Base-by-base conservation (phyloP, 2,888 invertebrate species). In the Hydriomena furcata region DNA sequence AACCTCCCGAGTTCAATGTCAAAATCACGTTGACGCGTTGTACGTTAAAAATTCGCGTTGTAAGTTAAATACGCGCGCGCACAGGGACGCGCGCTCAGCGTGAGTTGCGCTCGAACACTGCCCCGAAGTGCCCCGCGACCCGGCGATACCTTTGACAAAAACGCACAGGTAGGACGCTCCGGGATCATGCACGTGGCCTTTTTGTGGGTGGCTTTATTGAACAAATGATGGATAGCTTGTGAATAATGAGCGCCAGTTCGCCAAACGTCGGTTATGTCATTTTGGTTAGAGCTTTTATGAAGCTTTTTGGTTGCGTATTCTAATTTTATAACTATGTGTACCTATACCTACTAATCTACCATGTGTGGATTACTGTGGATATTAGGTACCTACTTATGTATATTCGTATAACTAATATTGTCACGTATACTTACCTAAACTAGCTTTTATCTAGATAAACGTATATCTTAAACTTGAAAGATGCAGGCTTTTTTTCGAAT, bases 41-140 rank as follows among this genome's bases (percentile, higher is more conserved):
- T 25, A 7, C 5, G 38, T 38, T 51, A 24, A 6, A 38, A 47
- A 30, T 52, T 40, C 41, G 45, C 55, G 52, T 40, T 49, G 30
- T 11, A 43, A 31, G 32, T 36, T 27, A 21, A 32, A n/a, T n/a
- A 36, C 5, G 50, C 49, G 65, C 46, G 44, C 31, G 36, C 53
- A 49, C 21, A 36, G 36, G 27, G 60, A 73, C 88, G 86, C 78
- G 82, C 84, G 79, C 59, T 65, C 74, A 56, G 52, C 62, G 55
- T 78, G 83, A 78, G 72, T 66, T 62, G 75, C 82, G 81, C 76
- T 65, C 68, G 71, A 79, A 73, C 77, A 87, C 88, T 87, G 83
- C 68, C 75, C 43, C 70, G 60, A 4, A 81, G 10, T 30, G 40
- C 79, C 82, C 67, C 69, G 59, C 64, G 67, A 42, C 42, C 75